Base-by-base conservation (phyloP, 2,888 invertebrate species). In the Euplexia lucipara region DNA sequence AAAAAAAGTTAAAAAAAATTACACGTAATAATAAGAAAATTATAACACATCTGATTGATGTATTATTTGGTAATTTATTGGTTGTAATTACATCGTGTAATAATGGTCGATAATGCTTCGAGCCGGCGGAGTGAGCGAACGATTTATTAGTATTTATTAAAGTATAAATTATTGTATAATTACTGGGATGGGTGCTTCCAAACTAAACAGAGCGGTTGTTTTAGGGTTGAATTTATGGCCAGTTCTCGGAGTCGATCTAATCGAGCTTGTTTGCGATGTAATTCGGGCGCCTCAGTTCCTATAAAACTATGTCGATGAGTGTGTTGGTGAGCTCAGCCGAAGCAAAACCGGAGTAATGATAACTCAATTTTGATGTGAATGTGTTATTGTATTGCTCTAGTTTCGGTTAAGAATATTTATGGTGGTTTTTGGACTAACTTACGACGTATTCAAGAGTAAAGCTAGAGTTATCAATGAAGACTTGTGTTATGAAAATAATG, bases 41-140 rank as follows among this genome's bases (percentile, higher is more conserved):
- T 95, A 94, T 95, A 95, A 95, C 94, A 95, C 94, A 91, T 95
- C 95, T 95, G 95, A 95, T 95, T 95, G 95, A 95, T 95, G 95
- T 94, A 95, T 94, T 95, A 95, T 95, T 95, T 93, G 93, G 91
- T 94, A 95, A 95, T 95, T 95, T 95, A 95, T 95, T 91, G 94
- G 88, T 81, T 90, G 91, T 95, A 95, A 95, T 95, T 94, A 95
- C 93, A 95, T 94, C 92, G 90, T 92, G 93, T 95, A 95, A 95
- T 95, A 94, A 92, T 91, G 91, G 91, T 86, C 84, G 91, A 94
- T 95, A 95, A 95, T 94, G 89, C 90, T 84, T 86, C 83, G 84
- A 83, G 83, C 74, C 79, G 78, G 75, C 81, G 83, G 88, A 87
- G 87, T 89, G 90, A 85, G 87, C 89, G 90, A 86, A 92, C 89